Percentiles rank a stretch among this genome's conserved stretches.
Conservation (phyloP, 2,113 vertebrate genomes). For the Hiodon tergisus region DNA sequence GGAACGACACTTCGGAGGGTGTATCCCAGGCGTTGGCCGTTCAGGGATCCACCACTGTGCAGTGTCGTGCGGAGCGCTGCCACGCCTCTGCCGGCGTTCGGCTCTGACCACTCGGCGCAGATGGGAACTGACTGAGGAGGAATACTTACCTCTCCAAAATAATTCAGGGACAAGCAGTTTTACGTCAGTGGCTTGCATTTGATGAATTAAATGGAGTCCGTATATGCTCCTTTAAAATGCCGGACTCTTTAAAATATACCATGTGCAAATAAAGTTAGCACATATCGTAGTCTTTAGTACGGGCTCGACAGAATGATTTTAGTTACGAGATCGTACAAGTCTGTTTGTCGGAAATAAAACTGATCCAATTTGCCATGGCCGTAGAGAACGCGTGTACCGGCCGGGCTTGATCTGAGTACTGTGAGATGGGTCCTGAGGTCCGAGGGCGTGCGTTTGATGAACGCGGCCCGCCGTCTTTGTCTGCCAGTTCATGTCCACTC, state of each 20-base stretch:
- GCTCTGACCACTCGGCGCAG: neutral
- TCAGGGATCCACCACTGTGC: constrained; percentile 47
- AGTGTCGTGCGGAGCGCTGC: constrained; percentile 12
- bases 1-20: constrained; percentile 43
- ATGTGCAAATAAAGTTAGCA: too few relatives aligned
- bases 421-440: neutral
- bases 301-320: neutral
- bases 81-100: neutral
- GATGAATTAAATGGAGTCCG: neutral
- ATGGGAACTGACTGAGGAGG: constrained; percentile 1
- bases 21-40: constrained; percentile 39
- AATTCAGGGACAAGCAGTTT: constrained; percentile 24
- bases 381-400: constrained; percentile 9
- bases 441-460: too few relatives aligned
- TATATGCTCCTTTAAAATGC: neutral
- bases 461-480: too few relatives aligned
- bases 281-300: neutral
- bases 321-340: neutral
- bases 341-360: constrained; percentile 7
- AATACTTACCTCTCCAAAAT: neutral
- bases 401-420: neutral
- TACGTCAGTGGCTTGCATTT: constrained; percentile 11
- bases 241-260: too few relatives aligned
- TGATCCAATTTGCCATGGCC: constrained; percentile 8
- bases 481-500: too few relatives aligned